Conservation (phyloP, 1,140 invertebrate species). For the Theocolax elegans region DNA sequence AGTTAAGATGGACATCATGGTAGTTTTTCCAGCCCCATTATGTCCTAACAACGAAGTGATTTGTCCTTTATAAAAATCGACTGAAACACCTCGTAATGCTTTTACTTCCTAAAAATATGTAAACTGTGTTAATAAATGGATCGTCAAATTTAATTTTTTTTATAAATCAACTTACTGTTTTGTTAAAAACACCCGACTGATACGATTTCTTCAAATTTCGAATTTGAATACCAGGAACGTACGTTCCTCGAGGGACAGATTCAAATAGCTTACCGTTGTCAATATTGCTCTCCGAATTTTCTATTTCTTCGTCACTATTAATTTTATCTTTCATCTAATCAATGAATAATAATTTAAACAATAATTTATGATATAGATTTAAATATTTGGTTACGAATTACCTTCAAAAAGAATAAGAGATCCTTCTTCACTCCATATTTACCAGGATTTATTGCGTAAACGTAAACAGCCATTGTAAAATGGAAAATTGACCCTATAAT, state of each 20-base stretch:
- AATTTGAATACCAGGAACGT: conserved; percentile 60
- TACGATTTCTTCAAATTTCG: conserved; percentile 62
- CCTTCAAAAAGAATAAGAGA: conserved; percentile 69
- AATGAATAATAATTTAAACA: background rate
- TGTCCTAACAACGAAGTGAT: conserved; percentile 81
- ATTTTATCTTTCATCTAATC: conserved; percentile 55
- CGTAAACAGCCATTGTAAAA: conserved; percentile 66
- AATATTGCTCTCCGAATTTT: conserved; percentile 47
- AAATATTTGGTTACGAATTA: conserved; percentile 43
- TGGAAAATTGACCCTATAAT: conserved; percentile 65
- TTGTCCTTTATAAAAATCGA: conserved; percentile 75
- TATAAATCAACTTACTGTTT: conserved; percentile 47
- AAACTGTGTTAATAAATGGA: too few relatives aligned
- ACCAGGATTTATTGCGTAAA: conserved; percentile 69
- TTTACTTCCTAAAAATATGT: conserved; percentile 46
- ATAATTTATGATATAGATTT: background rate
- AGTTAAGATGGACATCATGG: conserved; percentile 77
- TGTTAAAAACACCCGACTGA: conserved; percentile 48
- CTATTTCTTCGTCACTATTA: conserved; percentile 47
- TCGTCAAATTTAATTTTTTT: background rate
- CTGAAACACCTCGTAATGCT: conserved; percentile 61
- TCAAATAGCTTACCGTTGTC: conserved; percentile 57
- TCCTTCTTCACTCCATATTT: conserved; percentile 67
- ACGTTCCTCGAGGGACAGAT: conserved; percentile 41
- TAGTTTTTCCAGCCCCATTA: conserved; percentile 86